These are phyloP conservation scores for Notarius lentiginosus DNA, from an alignment of 2,113 vertebrate genomes.

Conservation along the genomic window DNA sequence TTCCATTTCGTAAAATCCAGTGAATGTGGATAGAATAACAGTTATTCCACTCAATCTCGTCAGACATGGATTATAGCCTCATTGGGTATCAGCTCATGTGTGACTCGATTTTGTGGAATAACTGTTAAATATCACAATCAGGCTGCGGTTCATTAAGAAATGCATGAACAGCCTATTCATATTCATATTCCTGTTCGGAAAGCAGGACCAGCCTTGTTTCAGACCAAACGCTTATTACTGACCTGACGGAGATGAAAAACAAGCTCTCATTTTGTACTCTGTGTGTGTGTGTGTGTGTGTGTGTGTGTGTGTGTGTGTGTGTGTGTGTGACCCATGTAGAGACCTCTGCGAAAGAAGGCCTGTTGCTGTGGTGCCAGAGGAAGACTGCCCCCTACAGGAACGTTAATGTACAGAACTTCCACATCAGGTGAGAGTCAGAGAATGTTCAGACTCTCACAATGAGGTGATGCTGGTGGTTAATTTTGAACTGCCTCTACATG, in stretches of 20 bases:
- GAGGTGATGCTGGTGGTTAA: background rate
- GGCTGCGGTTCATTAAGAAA: background rate
- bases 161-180: background rate
- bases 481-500: background rate
- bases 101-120: too few species aligned
- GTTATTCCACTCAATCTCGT: too few species aligned
- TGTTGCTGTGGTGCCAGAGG: constrained; percentile 91
- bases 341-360: constrained; percentile 90
- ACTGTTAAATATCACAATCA: background rate
- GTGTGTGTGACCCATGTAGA: constrained; percentile 65
- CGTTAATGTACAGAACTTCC: constrained; percentile 93
- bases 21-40: too few species aligned
- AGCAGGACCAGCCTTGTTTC: background rate
- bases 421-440: constrained; percentile 80
- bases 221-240: background rate
- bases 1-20: too few species aligned
- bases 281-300: background rate
- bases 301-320: background rate
- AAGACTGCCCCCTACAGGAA: constrained; percentile 93
- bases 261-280: background rate
- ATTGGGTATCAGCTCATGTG: too few species aligned
- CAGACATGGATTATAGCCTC: too few species aligned
- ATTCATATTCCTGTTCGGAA: background rate
- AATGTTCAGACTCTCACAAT: background rate
- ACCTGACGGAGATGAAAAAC: background rate